These are phyloP conservation scores for Myoxocephalus aenaeus DNA, from an alignment of 2,797 vertebrate species.

Conservation along the genomic window DNA sequence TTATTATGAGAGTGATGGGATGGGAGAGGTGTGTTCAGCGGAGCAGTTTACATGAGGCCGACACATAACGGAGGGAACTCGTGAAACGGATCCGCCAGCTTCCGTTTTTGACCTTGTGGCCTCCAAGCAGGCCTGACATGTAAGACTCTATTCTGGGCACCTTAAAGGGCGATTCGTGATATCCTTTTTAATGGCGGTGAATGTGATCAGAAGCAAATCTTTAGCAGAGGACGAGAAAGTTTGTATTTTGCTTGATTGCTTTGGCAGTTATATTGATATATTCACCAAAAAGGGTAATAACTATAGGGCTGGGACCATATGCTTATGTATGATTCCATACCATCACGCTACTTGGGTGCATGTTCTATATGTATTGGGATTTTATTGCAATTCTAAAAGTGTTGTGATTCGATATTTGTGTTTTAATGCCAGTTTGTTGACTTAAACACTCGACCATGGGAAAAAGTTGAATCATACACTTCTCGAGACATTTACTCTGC, in stretches of 20 bases:
- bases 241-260: not conserved
- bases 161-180: not conserved
- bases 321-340: not conserved
- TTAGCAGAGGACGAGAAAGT: not conserved
- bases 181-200: not conserved
- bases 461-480: not conserved
- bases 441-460: not conserved
- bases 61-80: slow-evolving; percentile 18
- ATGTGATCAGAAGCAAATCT: not conserved
- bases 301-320: not conserved
- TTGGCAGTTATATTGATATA: not conserved
- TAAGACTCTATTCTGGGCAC: not conserved
- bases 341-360: not conserved
- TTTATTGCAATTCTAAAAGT: not conserved
- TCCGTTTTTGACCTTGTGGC: slow-evolving; percentile 12
- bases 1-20: slow-evolving; percentile 63
- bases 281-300: not conserved
- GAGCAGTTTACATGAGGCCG: slow-evolving; percentile 49
- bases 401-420: not conserved
- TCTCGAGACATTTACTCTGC: not conserved
- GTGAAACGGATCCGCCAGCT: slow-evolving; percentile 40
- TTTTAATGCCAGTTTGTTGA: not conserved
- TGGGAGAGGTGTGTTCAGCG: slow-evolving; percentile 47
- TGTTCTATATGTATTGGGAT: not conserved
- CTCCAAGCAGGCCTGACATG: slow-evolving; percentile 2